A percentile compares a stretch with the other conserved stretches of the same genome.
phyloP scores from a whole-genome alignment of 2,888 invertebrate species.

The Epiperipatus broadwayi region DNA sequence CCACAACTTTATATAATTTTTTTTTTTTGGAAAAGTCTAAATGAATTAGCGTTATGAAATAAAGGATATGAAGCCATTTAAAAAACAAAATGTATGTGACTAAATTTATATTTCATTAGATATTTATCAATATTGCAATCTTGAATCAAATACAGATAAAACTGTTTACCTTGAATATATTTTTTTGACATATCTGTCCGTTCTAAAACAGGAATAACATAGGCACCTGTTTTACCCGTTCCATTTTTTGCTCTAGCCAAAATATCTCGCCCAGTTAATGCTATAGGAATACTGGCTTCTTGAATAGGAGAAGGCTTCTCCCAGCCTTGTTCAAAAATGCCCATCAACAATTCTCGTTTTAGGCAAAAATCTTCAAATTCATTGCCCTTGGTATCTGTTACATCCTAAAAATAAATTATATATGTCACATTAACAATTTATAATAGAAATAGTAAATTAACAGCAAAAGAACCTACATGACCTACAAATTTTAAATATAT shows the following conservation, averaged over 20 bases:
- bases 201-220: conserved; percentile 94
- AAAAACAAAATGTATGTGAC: conserved; percentile 6
- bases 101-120: conserved; percentile 12
- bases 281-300: conserved; percentile 96
- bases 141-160: not conserved
- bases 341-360: conserved; percentile 91
- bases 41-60: not conserved
- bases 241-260: conserved; percentile 98
- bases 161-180: conserved; percentile 53
- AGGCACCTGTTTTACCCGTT: conserved; percentile 98
- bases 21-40: too few relatives aligned
- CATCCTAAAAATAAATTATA: conserved; percentile 59
- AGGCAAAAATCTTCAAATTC: conserved; percentile 99
- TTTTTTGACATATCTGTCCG: conserved; percentile 56
- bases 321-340: conserved; percentile 99
- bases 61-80: conserved; percentile 13
- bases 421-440: too few relatives aligned
- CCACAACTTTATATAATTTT: too few relatives aligned
- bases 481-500: too few relatives aligned
- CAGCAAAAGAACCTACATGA: too few relatives aligned
- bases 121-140: not conserved
- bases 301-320: conserved; percentile 99
- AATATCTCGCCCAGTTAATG: conserved; percentile 89
- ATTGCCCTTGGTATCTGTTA: conserved; percentile 94
- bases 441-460: too few relatives aligned